Percentiles rank a stretch among this genome's conserved stretches.
Evolutionary conservation across 2,113 vertebrate species (phyloP).

Genomic region (Scomber colias): DNA sequence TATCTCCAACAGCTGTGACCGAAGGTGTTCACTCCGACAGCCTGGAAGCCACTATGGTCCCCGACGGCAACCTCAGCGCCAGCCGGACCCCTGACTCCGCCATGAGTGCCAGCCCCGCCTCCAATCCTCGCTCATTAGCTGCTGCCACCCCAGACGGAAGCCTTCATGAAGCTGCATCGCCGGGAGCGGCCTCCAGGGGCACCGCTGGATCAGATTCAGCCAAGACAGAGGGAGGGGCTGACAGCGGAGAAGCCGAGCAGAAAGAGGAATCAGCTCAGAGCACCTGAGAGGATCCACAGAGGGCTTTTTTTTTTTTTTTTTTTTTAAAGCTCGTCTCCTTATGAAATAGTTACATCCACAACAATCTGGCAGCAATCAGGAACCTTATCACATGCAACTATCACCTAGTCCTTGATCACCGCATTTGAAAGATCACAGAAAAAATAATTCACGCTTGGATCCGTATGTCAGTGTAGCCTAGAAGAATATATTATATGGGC

Average conservation of each 20-base stretch:
- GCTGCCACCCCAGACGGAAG: constrained; percentile 58
- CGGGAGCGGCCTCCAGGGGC: constrained; percentile 54
- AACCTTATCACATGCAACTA: constrained; percentile 26
- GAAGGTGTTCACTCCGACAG: constrained; percentile 25
- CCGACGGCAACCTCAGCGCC: constrained; percentile 57
- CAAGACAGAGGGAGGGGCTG: constrained; percentile 38
- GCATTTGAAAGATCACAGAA: constrained; percentile 32
- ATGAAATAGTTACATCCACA: constrained; percentile 27
- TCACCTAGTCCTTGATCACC: constrained; percentile 31
- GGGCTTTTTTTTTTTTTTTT: constrained; percentile 17
- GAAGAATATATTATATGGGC: constrained; percentile 17
- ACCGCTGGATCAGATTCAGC: constrained; percentile 41
- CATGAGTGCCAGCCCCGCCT: constrained; percentile 71
- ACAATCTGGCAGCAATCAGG: constrained; percentile 23
- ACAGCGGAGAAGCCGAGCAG: constrained; percentile 51
- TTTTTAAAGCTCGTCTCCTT: constrained; percentile 26
- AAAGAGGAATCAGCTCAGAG: constrained; percentile 51
- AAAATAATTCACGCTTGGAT: constrained; percentile 29
- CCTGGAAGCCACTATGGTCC: constrained; percentile 53
- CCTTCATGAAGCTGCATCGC: constrained; percentile 42
- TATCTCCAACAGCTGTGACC: constrained; percentile 65
- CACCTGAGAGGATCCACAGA: constrained; percentile 53
- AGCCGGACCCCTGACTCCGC: constrained; percentile 75
- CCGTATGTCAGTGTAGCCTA: constrained; percentile 26
- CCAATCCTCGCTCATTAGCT: constrained; percentile 56